phyloP scores from a whole-genome alignment of 2,797 vertebrate genomes.

The Picus viridis region DNA sequence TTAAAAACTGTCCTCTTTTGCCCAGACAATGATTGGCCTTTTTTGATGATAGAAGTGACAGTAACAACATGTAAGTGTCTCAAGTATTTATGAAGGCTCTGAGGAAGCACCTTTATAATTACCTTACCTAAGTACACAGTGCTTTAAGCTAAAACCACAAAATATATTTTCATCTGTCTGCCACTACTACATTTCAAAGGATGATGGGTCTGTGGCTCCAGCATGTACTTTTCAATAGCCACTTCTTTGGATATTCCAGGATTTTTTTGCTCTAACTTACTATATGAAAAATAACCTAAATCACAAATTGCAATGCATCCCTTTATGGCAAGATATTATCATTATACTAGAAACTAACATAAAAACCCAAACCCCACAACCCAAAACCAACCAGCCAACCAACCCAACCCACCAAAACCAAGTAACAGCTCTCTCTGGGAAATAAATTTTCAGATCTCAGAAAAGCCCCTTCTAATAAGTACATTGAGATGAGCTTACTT shows the following conservation, averaged over 20 bases:
- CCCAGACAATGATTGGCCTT: not conserved
- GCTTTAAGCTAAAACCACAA: not conserved
- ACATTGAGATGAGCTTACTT: not conserved
- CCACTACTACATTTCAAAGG: not conserved
- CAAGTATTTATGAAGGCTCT: not conserved
- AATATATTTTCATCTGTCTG: not conserved
- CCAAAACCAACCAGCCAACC: too few relatives aligned
- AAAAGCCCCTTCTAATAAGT: not conserved
- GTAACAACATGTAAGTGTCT: not conserved
- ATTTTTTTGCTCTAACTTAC: not conserved
- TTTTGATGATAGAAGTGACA: not conserved
- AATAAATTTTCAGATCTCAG: not conserved
- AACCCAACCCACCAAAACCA: too few relatives aligned
- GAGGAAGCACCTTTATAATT: not conserved
- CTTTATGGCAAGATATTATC: not conserved
- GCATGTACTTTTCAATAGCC: not conserved
- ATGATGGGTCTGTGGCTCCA: not conserved
- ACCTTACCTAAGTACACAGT: not conserved
- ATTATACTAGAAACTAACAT: not conserved
- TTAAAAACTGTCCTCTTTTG: not conserved
- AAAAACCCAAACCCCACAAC: too few relatives aligned
- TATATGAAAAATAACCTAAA: not conserved
- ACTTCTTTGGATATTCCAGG: not conserved
- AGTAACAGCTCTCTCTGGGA: not conserved
- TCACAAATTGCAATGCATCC: not conserved